Conservation (phyloP, 2,888 invertebrate species). For the Galeruca laticollis region DNA sequence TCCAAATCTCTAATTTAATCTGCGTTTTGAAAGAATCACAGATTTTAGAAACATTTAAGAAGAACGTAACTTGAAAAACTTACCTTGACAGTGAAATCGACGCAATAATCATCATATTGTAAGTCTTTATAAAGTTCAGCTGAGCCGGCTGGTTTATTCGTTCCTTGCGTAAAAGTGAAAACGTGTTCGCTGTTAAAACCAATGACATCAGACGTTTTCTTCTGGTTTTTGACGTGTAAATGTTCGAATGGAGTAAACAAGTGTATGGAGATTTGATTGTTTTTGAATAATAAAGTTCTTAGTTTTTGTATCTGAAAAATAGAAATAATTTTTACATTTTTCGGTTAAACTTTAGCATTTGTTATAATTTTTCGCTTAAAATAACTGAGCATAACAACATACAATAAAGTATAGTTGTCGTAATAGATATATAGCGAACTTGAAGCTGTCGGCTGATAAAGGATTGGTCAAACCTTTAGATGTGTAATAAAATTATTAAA, state of each 20-base stretch:
- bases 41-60: no score
- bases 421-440: no score
- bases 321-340: background rate
- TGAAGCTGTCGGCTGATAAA: no score
- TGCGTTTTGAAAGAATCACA: no score
- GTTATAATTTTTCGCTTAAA: no score
- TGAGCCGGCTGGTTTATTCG: conserved; percentile 73
- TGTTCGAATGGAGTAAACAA: conserved; percentile 73
- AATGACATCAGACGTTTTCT: conserved; percentile 71
- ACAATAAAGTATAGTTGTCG: no score
- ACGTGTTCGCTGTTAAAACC: conserved; percentile 74
- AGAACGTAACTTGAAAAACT: conserved; percentile 59
- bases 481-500: no score
- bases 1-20: no score
- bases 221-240: conserved; percentile 70
- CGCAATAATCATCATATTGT: conserved; percentile 74
- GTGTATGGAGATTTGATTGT: conserved; percentile 73
- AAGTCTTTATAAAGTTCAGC: conserved; percentile 71
- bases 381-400: no score
- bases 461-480: no score
- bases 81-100: conserved; percentile 75
- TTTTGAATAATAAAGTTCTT: conserved; percentile 64
- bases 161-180: conserved; percentile 74
- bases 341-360: no score
- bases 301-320: conserved; percentile 58